These are phyloP conservation scores for Smutsia gigantea DNA, from an alignment of 2,797 vertebrate species.

Conservation along the genomic window DNA sequence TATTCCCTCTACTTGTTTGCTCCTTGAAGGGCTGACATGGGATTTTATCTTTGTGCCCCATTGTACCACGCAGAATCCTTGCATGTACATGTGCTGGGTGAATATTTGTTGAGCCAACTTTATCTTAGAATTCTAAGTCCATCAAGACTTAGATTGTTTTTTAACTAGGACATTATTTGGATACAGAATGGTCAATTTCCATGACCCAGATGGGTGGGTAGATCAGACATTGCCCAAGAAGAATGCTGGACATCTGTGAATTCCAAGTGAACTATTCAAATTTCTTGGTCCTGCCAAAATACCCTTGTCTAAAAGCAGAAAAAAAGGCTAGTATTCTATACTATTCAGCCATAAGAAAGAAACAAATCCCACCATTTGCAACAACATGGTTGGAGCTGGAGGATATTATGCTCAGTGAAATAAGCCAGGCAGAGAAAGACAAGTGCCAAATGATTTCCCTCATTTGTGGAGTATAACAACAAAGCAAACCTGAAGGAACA, in stretches of 20 bases:
- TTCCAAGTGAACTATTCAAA: neutral
- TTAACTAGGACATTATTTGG: neutral
- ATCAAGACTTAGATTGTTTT: neutral
- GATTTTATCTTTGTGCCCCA: neutral
- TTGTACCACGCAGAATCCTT: neutral
- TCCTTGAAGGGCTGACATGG: neutral
- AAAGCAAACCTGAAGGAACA: too few relatives aligned
- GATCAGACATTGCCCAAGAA: neutral
- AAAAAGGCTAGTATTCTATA: neutral
- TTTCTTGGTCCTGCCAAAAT: constrained; percentile 39
- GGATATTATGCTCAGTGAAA: too few relatives aligned
- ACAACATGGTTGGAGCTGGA: too few relatives aligned
- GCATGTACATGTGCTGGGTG: too few relatives aligned
- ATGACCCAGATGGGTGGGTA: neutral
- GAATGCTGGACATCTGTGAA: constrained; percentile 1
- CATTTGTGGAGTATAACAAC: too few relatives aligned
- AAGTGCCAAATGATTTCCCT: too few relatives aligned
- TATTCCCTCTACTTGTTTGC: neutral
- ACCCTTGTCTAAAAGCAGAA: neutral
- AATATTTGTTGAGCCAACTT: neutral
- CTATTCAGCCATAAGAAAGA: too few relatives aligned
- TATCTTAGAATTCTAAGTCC: neutral
- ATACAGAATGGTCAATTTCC: neutral
- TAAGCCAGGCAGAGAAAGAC: too few relatives aligned
- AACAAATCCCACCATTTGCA: too few relatives aligned